These are phyloP conservation scores for Trissolcus brochymenae DNA, from an alignment of 2,888 invertebrate species.

Conservation along the genomic window DNA sequence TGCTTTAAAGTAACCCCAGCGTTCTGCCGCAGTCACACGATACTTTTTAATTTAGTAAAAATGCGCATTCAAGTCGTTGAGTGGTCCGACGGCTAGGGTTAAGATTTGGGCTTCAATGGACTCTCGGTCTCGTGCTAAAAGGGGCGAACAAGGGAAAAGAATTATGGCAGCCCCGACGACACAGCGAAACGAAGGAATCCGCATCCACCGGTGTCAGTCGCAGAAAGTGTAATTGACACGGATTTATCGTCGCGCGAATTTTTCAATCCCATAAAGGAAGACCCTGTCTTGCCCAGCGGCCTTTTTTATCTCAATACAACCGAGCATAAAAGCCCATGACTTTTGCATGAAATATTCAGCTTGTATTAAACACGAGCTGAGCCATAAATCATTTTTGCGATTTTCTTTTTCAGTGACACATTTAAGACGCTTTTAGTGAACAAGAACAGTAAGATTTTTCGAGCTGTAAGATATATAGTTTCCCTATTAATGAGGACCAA, in stretches of 20 bases:
- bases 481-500: not conserved
- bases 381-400: not conserved
- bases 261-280: conserved; percentile 53
- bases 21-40: conserved; percentile 73
- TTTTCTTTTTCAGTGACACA: too few relatives aligned
- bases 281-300: conserved; percentile 46
- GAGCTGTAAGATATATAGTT: not conserved
- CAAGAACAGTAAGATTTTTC: too few relatives aligned
- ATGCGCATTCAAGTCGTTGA: conserved; percentile 73
- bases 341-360: conserved; percentile 41
- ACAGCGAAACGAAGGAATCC: conserved; percentile 57
- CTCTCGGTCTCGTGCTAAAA: conserved; percentile 56
- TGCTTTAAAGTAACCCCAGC: conserved; percentile 69
- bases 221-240: conserved; percentile 65
- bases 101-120: conserved; percentile 65
- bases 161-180: conserved; percentile 44
- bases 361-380: conserved; percentile 6
- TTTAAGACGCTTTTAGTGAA: too few relatives aligned
- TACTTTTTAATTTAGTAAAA: conserved; percentile 76
- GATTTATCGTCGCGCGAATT: conserved; percentile 61
- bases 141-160: conserved; percentile 50
- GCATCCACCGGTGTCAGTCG: conserved; percentile 58
- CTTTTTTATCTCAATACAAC: conserved; percentile 44
- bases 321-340: conserved; percentile 16
- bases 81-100: conserved; percentile 61